Evolutionary conservation across 2,888 invertebrate species (phyloP), one percentile per base, ranked within the genome.

Genomic region (Eucriotettix oculatus): DNA sequence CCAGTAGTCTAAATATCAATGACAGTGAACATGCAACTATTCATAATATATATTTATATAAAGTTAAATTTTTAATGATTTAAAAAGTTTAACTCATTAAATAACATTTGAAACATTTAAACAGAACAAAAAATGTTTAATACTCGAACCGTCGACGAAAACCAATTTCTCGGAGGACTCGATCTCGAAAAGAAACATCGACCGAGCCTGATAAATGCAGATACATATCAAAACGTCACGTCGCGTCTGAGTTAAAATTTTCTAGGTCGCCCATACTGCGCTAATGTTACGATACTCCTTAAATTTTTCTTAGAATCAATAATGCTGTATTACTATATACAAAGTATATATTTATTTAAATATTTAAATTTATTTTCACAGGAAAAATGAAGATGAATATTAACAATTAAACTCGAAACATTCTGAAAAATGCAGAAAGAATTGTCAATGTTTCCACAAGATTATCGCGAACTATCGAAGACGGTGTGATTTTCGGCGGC

Each of bases 21-120:
- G 58, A 57, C 59, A 61, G 59, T 59, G 40, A 61, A 58, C 56
- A 61, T 61, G 61, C 54, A 58, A 57, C 58, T 59, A 61, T 44
- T 56, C 52, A 61, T 57, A 42, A 55, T 55, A 40, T n/a, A 42
- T 29, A 17, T 54, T 54, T 17, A 40, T 40, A 55, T n/a, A 42
- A 55, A 55, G 42, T 55, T 40, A 55, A 48, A 48, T 55, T 55
- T 55, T 40, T 40, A 14, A 42, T 55, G 16, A 11, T 40, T 55
- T 40, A 29, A 55, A 55, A 29, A 29, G 40, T 40, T 14, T 42
- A 55, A 55, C 55, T 16, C 41, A 48, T 12, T 48, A 48, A 12
- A 48, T 48, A 48, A 48, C 48, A 48, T 48, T 48, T n/a, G 12
- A n/a, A 12, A 48, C 48, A 14, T 48, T 48, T 48, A 48, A 48